These are phyloP conservation scores for Malacosoma neustria DNA, from an alignment of 2,888 invertebrate species.

Conservation along the genomic window DNA sequence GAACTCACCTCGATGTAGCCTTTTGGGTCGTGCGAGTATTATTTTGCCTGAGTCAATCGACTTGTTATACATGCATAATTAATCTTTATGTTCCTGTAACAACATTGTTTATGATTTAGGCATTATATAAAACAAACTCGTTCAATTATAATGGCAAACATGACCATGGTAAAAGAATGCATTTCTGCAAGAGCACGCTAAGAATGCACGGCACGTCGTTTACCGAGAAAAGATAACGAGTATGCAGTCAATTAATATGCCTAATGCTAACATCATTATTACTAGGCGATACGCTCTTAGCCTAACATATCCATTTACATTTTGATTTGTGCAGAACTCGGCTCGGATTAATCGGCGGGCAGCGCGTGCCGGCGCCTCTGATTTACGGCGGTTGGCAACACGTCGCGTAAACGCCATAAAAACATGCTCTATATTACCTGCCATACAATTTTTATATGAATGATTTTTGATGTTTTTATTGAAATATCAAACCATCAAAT, in stretches of 20 bases:
- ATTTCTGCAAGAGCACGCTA: conserved; percentile 16
- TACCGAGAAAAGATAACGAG: conserved; percentile 55
- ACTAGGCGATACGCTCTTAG: conserved; percentile 68
- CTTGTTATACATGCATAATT: conserved; percentile 45
- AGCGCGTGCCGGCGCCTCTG: conserved; percentile 50
- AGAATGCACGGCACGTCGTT: conserved; percentile 39
- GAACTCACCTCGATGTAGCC: conserved; percentile 39
- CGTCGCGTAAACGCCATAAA: conserved; percentile 18
- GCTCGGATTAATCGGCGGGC: conserved; percentile 66
- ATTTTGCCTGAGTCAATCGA: conserved; percentile 31
- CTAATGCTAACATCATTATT: conserved; percentile 76
- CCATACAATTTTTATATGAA: not conserved
- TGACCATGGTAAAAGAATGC: too few relatives aligned
- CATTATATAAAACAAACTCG: too few relatives aligned
- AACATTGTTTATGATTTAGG: too few relatives aligned
- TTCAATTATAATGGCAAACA: too few relatives aligned
- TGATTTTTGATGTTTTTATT: too few relatives aligned
- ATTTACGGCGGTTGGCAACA: conserved; percentile 42
- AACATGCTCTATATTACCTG: not conserved
- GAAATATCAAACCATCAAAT: too few relatives aligned
- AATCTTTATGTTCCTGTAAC: conserved; percentile 23
- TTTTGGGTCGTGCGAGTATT: conserved; percentile 37
- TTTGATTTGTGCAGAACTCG: conserved; percentile 70
- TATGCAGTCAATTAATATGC: conserved; percentile 71
- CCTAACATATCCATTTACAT: conserved; percentile 73